phyloP scores from a whole-genome alignment of 2,888 invertebrate species.

The Ecliptopera silaceata region DNA sequence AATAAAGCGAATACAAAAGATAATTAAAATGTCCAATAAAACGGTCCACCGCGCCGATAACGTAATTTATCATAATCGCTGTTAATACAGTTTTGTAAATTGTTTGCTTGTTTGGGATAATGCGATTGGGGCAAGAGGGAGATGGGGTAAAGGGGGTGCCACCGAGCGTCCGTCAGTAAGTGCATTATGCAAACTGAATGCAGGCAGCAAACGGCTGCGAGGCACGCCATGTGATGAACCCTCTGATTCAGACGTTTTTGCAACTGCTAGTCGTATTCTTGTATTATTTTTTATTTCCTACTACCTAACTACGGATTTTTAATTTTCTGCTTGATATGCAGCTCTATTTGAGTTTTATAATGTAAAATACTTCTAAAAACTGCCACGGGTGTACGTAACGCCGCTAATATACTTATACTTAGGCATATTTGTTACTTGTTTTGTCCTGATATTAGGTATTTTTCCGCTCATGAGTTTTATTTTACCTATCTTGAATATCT shows the following conservation, averaged over 20 bases:
- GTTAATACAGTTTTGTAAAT: slow-evolving; percentile 54
- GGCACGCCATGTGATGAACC: slow-evolving; percentile 36
- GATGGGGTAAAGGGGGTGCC: slow-evolving; percentile 13
- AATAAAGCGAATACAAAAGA: slow-evolving; percentile 44
- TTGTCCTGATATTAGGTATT: background rate
- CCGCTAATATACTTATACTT: background rate
- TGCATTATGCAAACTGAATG: slow-evolving; percentile 46
- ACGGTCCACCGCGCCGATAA: slow-evolving; percentile 41
- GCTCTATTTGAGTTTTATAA: background rate
- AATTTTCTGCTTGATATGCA: slow-evolving; percentile 6
- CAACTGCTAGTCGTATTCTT: slow-evolving; percentile 21
- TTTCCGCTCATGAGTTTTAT: no score
- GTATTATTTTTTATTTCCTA: slow-evolving; percentile 14
- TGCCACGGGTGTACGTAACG: background rate
- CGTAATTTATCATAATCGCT: slow-evolving; percentile 53
- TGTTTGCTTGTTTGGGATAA: slow-evolving; percentile 50
- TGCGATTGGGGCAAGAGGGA: slow-evolving; percentile 46
- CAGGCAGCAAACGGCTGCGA: slow-evolving; percentile 36
- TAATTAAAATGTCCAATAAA: slow-evolving; percentile 52
- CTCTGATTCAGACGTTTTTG: slow-evolving; percentile 32
- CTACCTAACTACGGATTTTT: background rate
- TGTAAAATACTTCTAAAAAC: background rate
- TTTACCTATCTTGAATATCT: no score
- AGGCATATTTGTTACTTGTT: background rate
- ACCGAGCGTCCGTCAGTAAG: slow-evolving; percentile 39